Percentiles rank a stretch among this genome's conserved stretches.
Conservation (phyloP, 2,888 invertebrate genomes). For the Thymelicus lineola region DNA sequence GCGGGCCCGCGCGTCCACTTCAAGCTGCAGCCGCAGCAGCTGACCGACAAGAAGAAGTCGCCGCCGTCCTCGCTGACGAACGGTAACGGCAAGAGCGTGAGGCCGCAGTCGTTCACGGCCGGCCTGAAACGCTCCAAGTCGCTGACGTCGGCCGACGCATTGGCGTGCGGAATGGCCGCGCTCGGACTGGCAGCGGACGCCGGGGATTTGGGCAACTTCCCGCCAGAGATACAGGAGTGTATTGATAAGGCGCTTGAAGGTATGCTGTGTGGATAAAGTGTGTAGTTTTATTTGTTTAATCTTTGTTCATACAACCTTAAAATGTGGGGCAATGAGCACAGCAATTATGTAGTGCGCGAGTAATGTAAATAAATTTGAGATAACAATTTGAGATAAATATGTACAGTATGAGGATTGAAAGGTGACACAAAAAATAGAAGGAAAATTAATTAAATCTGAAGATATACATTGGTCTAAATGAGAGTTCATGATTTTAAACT, state of each 20-base stretch:
- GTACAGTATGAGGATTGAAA: too few species aligned
- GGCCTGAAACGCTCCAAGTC: slow-evolving; percentile 93
- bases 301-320: too few species aligned
- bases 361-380: too few species aligned
- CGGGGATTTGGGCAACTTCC: slow-evolving; percentile 91
- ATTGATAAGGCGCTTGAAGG: slow-evolving; percentile 91
- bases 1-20: slow-evolving; percentile 86
- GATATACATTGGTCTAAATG: too few species aligned
- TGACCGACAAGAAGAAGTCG: slow-evolving; percentile 76
- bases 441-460: too few species aligned
- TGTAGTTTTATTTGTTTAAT: too few species aligned
- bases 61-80: slow-evolving; percentile 74
- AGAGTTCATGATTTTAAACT: too few species aligned
- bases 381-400: too few species aligned
- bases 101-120: slow-evolving; percentile 73
- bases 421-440: too few species aligned
- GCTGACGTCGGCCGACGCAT: slow-evolving; percentile 90
- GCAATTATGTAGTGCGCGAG: too few species aligned
- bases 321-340: too few species aligned
- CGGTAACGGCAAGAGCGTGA: slow-evolving; percentile 74
- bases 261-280: slow-evolving; percentile 49
- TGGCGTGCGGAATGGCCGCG: slow-evolving; percentile 88
- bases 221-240: slow-evolving; percentile 89
- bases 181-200: slow-evolving; percentile 89
- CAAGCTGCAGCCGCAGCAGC: slow-evolving; percentile 80